Evolutionary conservation across 2,888 invertebrate genomes (phyloP).

Genomic region (Aquatica leii): DNA sequence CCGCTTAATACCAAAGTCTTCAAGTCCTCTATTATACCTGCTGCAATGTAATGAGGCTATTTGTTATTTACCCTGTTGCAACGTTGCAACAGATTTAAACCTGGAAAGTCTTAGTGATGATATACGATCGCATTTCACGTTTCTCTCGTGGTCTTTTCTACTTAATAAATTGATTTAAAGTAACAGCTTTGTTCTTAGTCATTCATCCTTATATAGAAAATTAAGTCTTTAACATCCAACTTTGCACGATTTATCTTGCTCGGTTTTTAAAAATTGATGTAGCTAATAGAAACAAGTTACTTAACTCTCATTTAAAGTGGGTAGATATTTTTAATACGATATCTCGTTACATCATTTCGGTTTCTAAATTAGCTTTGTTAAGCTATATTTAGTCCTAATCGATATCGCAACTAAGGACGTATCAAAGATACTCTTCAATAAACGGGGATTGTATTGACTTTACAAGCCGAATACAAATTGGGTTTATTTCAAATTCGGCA

Average conservation of each 20-base stretch:
- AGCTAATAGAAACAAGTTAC: background rate
- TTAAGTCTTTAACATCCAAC: background rate
- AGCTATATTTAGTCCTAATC: too few species aligned
- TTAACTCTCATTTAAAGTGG: background rate
- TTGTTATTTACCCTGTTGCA: slow-evolving; percentile 41
- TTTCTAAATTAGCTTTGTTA: too few species aligned
- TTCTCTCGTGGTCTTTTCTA: slow-evolving; percentile 2
- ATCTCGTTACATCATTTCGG: background rate
- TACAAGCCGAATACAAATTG: too few species aligned
- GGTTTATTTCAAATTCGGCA: too few species aligned
- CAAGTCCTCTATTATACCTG: slow-evolving; percentile 36
- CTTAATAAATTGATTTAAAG: slow-evolving; percentile 14
- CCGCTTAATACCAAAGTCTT: slow-evolving; percentile 39
- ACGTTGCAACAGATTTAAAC: slow-evolving; percentile 34
- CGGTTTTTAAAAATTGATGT: background rate
- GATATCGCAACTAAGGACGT: too few species aligned
- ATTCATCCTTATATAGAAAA: background rate
- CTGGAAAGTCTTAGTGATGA: slow-evolving; percentile 29
- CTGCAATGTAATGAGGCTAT: slow-evolving; percentile 43
- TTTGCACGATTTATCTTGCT: background rate
- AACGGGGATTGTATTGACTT: too few species aligned
- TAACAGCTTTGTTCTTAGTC: background rate
- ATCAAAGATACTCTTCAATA: too few species aligned
- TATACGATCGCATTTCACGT: slow-evolving; percentile 21
- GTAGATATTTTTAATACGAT: background rate